Conservation (phyloP, 2,113 vertebrate genomes). For the Anguilla japonica region DNA sequence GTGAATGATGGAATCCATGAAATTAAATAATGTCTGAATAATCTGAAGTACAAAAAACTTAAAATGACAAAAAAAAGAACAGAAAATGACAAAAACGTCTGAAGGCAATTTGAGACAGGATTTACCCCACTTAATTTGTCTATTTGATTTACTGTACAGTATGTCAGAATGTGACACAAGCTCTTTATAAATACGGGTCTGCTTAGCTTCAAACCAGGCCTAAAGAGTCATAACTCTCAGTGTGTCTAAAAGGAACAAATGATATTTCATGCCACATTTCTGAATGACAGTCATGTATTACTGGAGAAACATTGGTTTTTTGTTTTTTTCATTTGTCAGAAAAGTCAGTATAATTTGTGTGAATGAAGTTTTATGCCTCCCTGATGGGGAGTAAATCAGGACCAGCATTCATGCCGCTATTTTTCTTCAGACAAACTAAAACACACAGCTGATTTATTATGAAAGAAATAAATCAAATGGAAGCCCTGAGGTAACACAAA, state of each 20-base stretch:
- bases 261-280: constrained; percentile 41
- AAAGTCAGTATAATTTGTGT: constrained; percentile 63
- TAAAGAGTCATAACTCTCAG: constrained; percentile 55
- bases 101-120: constrained; percentile 34
- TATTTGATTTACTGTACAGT: constrained; percentile 52
- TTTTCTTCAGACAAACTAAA: constrained; percentile 43
- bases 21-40: constrained; percentile 16
- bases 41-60: background rate
- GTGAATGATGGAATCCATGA: constrained; percentile 5
- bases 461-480: constrained; percentile 47
- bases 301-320: constrained; percentile 54
- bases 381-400: constrained; percentile 60
- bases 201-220: constrained; percentile 48
- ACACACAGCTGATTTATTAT: constrained; percentile 53
- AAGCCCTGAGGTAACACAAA: constrained; percentile 8
- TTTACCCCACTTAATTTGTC: constrained; percentile 43
- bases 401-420: constrained; percentile 55
- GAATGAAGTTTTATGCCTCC: constrained; percentile 64
- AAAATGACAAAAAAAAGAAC: constrained; percentile 8
- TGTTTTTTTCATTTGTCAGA: constrained; percentile 62
- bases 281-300: constrained; percentile 52
- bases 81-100: background rate
- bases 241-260: constrained; percentile 54
- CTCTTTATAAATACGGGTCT: constrained; percentile 49
- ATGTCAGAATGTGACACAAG: constrained; percentile 57